phyloP scores from a whole-genome alignment of 2,888 invertebrate genomes.

The Plagiodera versicolora region DNA sequence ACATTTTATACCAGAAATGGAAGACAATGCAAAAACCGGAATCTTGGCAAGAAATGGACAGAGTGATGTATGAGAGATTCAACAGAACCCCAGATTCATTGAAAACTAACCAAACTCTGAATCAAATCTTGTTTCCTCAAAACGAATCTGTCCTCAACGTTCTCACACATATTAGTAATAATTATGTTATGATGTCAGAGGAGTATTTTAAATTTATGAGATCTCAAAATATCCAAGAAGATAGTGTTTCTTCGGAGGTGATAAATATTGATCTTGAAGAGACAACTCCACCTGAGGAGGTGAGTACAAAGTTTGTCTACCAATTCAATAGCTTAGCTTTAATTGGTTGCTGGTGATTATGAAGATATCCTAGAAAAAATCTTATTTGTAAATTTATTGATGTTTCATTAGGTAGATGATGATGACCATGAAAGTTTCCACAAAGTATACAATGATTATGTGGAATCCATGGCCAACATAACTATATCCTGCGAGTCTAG shows the following conservation, averaged over 20 bases:
- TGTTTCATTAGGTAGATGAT: background rate
- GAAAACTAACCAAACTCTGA: slow-evolving; percentile 34
- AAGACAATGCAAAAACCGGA: slow-evolving; percentile 32
- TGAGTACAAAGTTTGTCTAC: slow-evolving; percentile 4
- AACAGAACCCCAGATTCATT: slow-evolving; percentile 34
- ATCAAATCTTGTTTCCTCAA: slow-evolving; percentile 34
- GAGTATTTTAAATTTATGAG: slow-evolving; percentile 39
- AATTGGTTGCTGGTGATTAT: no score
- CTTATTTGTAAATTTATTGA: background rate
- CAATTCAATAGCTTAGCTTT: no score
- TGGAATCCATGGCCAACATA: slow-evolving; percentile 8
- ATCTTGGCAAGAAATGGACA: slow-evolving; percentile 34
- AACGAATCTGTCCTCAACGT: slow-evolving; percentile 23
- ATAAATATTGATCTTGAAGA: slow-evolving; percentile 23
- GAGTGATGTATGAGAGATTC: slow-evolving; percentile 37
- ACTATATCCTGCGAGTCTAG: background rate
- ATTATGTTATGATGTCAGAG: slow-evolving; percentile 24
- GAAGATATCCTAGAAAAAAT: no score
- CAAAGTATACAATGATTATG: slow-evolving; percentile 17
- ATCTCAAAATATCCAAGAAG: slow-evolving; percentile 25
- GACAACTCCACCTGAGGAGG: background rate
- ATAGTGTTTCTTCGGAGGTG: background rate
- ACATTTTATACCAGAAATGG: slow-evolving; percentile 43
- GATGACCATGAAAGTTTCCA: slow-evolving; percentile 22
- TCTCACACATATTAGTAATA: slow-evolving; percentile 21